These are phyloP conservation scores for Apolygus lucorum DNA, from an alignment of 1,140 invertebrate genomes.

Conservation along the genomic window DNA sequence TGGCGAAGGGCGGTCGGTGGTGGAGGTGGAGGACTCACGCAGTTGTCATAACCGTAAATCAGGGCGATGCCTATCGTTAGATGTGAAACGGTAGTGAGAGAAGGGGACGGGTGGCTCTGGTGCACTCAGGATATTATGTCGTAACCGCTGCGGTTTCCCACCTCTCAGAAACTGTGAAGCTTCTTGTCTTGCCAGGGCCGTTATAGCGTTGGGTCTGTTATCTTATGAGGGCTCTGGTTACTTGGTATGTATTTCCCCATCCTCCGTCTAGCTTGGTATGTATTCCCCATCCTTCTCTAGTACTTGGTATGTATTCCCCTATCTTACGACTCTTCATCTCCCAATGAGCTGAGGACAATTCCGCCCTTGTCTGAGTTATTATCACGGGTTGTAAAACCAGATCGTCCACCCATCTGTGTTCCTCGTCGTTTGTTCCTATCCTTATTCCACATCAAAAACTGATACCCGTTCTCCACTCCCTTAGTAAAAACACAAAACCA, in stretches of 20 bases:
- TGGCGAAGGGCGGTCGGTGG: background rate
- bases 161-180: background rate
- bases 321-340: background rate
- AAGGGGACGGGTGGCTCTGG: background rate
- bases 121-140: slow-evolving; percentile 17
- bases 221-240: background rate
- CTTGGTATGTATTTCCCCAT: background rate
- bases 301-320: background rate
- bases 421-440: no score
- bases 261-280: no score
- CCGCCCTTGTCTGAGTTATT: no score
- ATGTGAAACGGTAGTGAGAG: background rate
- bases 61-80: slow-evolving; percentile 5
- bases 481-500: no score
- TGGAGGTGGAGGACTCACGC: background rate
- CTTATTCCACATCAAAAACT: no score
- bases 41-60: slow-evolving; percentile 22
- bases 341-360: background rate
- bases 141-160: slow-evolving; percentile 7
- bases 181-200: background rate
- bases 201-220: background rate
- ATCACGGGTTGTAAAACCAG: background rate
- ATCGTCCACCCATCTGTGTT: no score
- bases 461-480: no score
- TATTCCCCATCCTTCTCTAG: no score